Percentiles rank a stretch among this genome's conserved stretches.
Evolutionary conservation across 2,797 vertebrate genomes (phyloP).

Genomic region (Gallinago nigripennis): DNA sequence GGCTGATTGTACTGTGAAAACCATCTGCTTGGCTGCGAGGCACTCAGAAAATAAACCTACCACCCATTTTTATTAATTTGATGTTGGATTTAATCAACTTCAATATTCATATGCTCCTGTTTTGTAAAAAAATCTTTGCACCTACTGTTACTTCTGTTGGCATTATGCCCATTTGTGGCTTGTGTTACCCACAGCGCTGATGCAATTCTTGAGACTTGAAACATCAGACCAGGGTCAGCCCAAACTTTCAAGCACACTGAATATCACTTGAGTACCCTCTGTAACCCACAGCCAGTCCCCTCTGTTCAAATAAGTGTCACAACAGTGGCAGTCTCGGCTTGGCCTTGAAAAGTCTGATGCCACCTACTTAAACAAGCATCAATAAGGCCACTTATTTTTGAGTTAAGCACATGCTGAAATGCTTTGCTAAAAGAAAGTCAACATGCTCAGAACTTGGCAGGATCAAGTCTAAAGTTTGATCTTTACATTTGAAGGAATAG

Average conservation of each 20-base stretch:
- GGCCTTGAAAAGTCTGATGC: neutral
- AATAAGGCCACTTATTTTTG: neutral
- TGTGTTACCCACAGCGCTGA: neutral
- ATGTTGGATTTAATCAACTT: neutral
- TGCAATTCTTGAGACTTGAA: neutral
- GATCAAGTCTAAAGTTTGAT: neutral
- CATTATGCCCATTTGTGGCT: neutral
- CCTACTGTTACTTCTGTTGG: neutral
- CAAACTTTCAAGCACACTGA: neutral
- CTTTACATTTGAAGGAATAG: neutral
- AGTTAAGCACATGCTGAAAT: neutral
- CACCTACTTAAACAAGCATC: neutral
- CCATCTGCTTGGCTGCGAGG: neutral
- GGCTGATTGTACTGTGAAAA: neutral
- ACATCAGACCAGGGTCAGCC: neutral
- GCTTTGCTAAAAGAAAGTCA: neutral
- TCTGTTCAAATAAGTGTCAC: neutral
- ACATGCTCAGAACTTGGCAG: neutral
- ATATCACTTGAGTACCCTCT: neutral
- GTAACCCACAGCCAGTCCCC: neutral
- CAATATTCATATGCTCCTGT: neutral
- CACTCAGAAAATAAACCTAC: neutral
- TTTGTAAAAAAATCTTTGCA: neutral
- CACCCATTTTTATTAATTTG: neutral
- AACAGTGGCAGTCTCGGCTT: neutral